Conservation (phyloP, 2,113 vertebrate genomes). For the Ranitomeya imitator region DNA sequence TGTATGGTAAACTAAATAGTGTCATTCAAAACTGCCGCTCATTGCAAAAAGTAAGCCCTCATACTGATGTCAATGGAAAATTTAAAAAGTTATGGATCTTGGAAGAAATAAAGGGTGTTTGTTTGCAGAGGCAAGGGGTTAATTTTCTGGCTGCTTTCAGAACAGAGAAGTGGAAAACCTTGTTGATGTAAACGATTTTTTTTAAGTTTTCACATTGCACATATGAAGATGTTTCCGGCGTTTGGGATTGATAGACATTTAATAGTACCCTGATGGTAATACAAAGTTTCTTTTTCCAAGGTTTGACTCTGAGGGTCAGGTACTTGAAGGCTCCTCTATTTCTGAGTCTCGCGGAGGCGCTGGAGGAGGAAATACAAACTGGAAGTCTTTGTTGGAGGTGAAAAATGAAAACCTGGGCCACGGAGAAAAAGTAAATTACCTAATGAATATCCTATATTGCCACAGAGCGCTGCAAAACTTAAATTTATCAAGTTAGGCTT, state of each 20-base stretch:
- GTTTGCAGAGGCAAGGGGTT: too few relatives aligned
- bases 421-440: constrained; percentile 86
- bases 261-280: neutral
- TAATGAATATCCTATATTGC: neutral
- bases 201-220: too few relatives aligned
- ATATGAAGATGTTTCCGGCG: neutral
- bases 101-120: too few relatives aligned
- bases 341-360: constrained; percentile 78
- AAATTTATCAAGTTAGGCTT: too few relatives aligned
- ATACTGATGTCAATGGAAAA: too few relatives aligned
- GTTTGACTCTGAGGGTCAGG: constrained; percentile 93
- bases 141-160: too few relatives aligned
- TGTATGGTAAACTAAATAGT: too few relatives aligned
- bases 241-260: neutral
- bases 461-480: neutral
- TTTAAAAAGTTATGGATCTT: too few relatives aligned
- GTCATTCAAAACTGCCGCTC: too few relatives aligned
- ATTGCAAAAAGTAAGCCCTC: too few relatives aligned
- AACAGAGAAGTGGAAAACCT: too few relatives aligned
- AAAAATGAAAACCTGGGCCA: constrained; percentile 93
- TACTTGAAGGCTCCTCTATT: constrained; percentile 85
- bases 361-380: constrained; percentile 76
- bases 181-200: too few relatives aligned
- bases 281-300: constrained; percentile 68
- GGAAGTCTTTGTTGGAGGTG: constrained; percentile 88